These are phyloP conservation scores for Pollimyrus isidori DNA, from an alignment of 2,113 vertebrate genomes.

Conservation along the genomic window DNA sequence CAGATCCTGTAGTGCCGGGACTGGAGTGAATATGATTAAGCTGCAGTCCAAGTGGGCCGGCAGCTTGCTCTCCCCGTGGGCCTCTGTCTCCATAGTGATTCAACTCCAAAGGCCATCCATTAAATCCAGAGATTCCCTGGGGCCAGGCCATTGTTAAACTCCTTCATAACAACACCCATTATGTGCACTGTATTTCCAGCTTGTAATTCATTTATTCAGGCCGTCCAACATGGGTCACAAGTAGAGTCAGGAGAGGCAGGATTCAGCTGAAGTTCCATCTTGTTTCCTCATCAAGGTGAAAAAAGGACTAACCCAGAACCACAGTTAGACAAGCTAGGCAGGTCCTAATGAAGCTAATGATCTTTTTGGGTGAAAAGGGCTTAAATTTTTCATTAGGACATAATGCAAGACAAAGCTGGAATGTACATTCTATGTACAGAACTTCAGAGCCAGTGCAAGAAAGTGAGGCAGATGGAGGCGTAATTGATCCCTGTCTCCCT, in stretches of 20 bases:
- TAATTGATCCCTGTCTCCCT: slow-evolving; percentile 54
- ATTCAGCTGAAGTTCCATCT: not conserved
- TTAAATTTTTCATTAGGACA: not conserved
- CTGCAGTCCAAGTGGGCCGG: slow-evolving; percentile 65
- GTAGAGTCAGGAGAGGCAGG: slow-evolving; percentile 9
- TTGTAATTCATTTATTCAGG: slow-evolving; percentile 40
- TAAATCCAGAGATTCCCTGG: slow-evolving; percentile 53
- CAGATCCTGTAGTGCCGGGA: slow-evolving; percentile 75
- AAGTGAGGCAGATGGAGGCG: slow-evolving; percentile 61
- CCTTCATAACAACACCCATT: slow-evolving; percentile 65
- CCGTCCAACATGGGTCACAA: slow-evolving; percentile 22
- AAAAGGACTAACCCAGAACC: not conserved
- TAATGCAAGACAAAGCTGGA: not conserved
- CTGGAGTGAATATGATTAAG: slow-evolving; percentile 73
- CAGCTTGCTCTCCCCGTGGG: slow-evolving; percentile 54
- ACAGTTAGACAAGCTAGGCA: not conserved
- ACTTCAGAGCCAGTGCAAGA: slow-evolving; percentile 1
- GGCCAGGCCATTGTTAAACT: slow-evolving; percentile 62
- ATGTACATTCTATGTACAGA: not conserved
- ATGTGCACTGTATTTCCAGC: slow-evolving; percentile 47
- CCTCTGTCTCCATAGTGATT: slow-evolving; percentile 65
- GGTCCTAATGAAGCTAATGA: not conserved
- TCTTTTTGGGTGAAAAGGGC: not conserved
- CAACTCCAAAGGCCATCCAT: slow-evolving; percentile 60
- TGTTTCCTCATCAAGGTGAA: not conserved